A percentile compares a stretch with the other conserved stretches of the same genome.
These are phyloP conservation scores for Patiria pectinifera DNA, from an alignment of 53 echinoderm and acorn worm genomes.

Conservation along the genomic window DNA sequence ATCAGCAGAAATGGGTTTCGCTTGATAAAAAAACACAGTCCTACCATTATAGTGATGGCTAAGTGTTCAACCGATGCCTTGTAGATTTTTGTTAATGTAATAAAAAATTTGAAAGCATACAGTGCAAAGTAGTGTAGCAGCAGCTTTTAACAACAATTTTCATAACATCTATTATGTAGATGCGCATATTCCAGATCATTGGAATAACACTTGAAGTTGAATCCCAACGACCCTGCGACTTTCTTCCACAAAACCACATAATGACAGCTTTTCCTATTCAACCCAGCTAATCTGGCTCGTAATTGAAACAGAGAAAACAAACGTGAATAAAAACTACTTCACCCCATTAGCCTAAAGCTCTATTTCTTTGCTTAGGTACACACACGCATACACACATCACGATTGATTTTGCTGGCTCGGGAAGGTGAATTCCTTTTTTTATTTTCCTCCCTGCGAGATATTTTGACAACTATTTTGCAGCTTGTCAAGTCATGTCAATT, in stretches of 20 bases:
- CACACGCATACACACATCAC: neutral
- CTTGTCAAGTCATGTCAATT: conserved; percentile 29
- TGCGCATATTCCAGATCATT: too few relatives aligned
- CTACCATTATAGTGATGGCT: too few relatives aligned
- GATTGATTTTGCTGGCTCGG: neutral
- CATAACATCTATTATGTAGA: too few relatives aligned
- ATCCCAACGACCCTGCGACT: neutral
- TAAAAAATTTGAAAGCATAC: too few relatives aligned
- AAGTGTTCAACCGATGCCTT: too few relatives aligned
- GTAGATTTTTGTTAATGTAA: too few relatives aligned
- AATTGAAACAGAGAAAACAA: conserved; percentile 5
- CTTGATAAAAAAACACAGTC: too few relatives aligned
- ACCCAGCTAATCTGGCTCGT: neutral
- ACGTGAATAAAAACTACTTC: neutral
- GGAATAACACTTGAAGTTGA: neutral
- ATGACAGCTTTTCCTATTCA: neutral
- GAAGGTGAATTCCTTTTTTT: neutral
- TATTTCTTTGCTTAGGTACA: neutral
- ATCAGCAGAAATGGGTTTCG: too few relatives aligned
- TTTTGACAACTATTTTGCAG: conserved; percentile 42
- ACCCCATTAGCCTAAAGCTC: neutral
- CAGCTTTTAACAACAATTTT: too few relatives aligned
- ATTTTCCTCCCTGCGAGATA: conserved; percentile 37
- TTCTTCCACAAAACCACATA: too few relatives aligned
- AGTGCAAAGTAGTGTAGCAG: too few relatives aligned